These are phyloP conservation scores for Riparia riparia DNA, from an alignment of 2,113 vertebrate species.

Conservation along the genomic window DNA sequence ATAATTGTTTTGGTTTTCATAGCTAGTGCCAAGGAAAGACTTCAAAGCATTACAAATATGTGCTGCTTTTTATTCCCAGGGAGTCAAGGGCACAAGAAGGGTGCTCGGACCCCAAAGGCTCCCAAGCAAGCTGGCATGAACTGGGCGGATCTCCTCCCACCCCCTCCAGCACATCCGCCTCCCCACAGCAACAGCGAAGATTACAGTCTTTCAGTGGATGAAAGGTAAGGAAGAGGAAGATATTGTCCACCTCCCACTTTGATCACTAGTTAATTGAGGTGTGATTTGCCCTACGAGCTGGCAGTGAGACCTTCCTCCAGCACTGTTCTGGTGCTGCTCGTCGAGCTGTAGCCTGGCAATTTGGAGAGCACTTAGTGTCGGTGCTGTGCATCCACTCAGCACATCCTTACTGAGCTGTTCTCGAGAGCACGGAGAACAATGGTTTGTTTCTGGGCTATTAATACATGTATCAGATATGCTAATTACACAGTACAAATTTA, in stretches of 20 bases:
- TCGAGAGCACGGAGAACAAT: background rate
- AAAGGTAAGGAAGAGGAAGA: conserved; percentile 80
- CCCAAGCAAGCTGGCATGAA: conserved; percentile 95
- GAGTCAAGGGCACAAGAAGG: conserved; percentile 98
- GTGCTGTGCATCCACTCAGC: background rate
- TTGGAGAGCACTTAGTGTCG: background rate
- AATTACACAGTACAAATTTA: background rate
- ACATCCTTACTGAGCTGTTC: background rate
- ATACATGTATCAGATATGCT: background rate
- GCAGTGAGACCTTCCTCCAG: background rate
- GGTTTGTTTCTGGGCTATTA: background rate
- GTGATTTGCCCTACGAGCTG: conserved; percentile 1
- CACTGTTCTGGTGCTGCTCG: background rate
- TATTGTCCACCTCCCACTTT: background rate
- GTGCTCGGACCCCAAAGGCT: conserved; percentile 88
- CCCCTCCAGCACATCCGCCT: conserved; percentile 93
- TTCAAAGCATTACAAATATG: background rate
- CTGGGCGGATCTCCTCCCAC: conserved; percentile 95
- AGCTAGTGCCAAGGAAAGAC: background rate
- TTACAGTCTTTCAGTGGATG: conserved; percentile 87
- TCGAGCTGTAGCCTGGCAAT: background rate
- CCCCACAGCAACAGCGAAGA: conserved; percentile 88
- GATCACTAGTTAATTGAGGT: background rate
- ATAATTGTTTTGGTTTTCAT: background rate
- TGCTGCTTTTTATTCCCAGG: conserved; percentile 77